A percentile compares a stretch with the other conserved stretches of the same genome.
These are phyloP conservation scores for Eulimnadia texana DNA, from an alignment of 1,140 invertebrate species.

Conservation along the genomic window DNA sequence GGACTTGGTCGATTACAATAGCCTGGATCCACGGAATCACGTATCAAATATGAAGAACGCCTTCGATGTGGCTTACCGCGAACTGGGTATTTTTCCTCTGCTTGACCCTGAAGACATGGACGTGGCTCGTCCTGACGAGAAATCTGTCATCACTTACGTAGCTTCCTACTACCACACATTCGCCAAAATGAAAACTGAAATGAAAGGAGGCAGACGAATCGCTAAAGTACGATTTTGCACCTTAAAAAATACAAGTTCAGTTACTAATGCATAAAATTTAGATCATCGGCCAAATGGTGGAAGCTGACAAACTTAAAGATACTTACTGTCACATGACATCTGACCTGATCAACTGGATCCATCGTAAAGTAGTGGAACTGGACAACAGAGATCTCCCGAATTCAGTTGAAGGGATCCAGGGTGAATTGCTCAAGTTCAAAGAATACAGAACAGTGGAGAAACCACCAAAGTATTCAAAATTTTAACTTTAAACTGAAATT, in stretches of 20 bases:
- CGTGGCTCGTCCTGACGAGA: conserved; percentile 78
- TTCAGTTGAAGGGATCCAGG: conserved; percentile 85
- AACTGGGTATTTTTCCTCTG: conserved; percentile 72
- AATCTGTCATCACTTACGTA: conserved; percentile 94
- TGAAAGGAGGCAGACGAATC: conserved; percentile 91
- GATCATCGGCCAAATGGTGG: conserved; percentile 92
- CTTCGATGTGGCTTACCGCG: conserved; percentile 80
- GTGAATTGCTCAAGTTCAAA: conserved; percentile 77
- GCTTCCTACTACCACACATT: conserved; percentile 98
- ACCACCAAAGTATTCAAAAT: conserved; percentile 69
- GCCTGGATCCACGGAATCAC: conserved; percentile 54
- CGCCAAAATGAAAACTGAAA: conserved; percentile 95
- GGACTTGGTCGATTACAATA: conserved; percentile 74
- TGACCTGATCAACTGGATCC: conserved; percentile 86
- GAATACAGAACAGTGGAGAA: conserved; percentile 93
- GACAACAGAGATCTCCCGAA: conserved; percentile 84
- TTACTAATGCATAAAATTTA: conserved; percentile 26
- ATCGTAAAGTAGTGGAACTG: conserved; percentile 65
- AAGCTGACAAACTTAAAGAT: conserved; percentile 77
- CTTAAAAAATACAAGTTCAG: neutral
- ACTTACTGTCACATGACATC: conserved; percentile 73
- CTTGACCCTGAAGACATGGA: conserved; percentile 86
- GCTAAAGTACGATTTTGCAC: conserved; percentile 59
- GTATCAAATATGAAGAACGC: conserved; percentile 90
- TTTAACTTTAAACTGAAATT: conserved; percentile 15